These are phyloP conservation scores for Riptortus pedestris DNA, from an alignment of 1,140 invertebrate species.

Conservation along the genomic window DNA sequence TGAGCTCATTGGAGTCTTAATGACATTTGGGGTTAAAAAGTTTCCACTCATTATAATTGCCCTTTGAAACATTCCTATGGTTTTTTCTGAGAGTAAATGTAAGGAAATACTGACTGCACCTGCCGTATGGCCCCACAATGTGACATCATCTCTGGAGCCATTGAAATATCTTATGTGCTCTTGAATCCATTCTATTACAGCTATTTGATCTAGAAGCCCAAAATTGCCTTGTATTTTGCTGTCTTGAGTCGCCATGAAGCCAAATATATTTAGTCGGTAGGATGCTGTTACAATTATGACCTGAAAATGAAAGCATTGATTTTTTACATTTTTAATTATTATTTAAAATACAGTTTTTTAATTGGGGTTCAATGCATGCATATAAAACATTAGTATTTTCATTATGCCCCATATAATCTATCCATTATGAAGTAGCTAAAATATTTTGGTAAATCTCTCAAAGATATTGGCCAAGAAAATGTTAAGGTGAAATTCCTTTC, in stretches of 20 bases:
- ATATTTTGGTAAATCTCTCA: too few relatives aligned
- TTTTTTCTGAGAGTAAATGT: slow-evolving; percentile 52
- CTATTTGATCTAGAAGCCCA: slow-evolving; percentile 81
- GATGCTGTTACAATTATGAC: slow-evolving; percentile 66
- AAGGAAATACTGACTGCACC: slow-evolving; percentile 64
- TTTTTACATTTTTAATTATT: too few relatives aligned
- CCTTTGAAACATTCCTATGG: slow-evolving; percentile 49
- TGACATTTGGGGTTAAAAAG: slow-evolving; percentile 46
- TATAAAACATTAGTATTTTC: too few relatives aligned
- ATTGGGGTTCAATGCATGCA: too few relatives aligned
- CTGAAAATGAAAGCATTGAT: slow-evolving; percentile 39
- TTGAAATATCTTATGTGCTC: slow-evolving; percentile 77
- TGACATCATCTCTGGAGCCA: slow-evolving; percentile 71
- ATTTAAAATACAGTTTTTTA: not conserved
- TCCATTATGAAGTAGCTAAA: too few relatives aligned
- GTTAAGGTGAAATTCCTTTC: too few relatives aligned
- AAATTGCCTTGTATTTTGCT: slow-evolving; percentile 79
- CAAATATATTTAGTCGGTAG: slow-evolving; percentile 71
- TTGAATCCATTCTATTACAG: slow-evolving; percentile 75
- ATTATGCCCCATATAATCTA: too few relatives aligned
- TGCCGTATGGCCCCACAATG: slow-evolving; percentile 76
- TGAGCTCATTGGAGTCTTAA: slow-evolving; percentile 43
- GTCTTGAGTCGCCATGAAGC: slow-evolving; percentile 79
- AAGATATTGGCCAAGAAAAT: too few relatives aligned
- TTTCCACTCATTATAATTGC: slow-evolving; percentile 65